A percentile compares a stretch with the other conserved stretches of the same genome.
These are phyloP conservation scores for Anguilla megastoma DNA, from an alignment of 2,797 vertebrate genomes.

Conservation along the genomic window DNA sequence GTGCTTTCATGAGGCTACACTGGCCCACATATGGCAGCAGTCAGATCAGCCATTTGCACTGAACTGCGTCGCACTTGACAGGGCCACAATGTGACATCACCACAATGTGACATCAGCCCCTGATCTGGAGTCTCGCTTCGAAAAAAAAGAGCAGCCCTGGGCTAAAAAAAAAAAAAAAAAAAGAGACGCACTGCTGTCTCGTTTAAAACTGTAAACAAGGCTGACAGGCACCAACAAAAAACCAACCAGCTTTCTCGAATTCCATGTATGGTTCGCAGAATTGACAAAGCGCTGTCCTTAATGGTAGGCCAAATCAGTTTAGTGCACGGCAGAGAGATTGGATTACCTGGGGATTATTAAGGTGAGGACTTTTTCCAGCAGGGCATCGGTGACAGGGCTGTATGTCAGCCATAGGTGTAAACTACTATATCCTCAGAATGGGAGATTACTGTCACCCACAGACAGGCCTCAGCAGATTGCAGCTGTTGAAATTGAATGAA, in stretches of 20 bases:
- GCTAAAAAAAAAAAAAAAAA: background rate
- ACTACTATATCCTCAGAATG: background rate
- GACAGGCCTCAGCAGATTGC: background rate
- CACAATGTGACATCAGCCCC: conserved; percentile 3
- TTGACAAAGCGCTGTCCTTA: background rate
- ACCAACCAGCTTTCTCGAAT: background rate
- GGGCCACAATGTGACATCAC: background rate
- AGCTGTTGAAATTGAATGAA: conserved; percentile 17
- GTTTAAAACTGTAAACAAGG: background rate
- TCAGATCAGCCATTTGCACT: background rate
- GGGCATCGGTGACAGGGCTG: background rate
- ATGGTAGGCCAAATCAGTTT: background rate
- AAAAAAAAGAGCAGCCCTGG: background rate
- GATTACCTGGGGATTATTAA: conserved; percentile 11
- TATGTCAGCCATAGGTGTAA: conserved; percentile 16
- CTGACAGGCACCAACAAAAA: background rate
- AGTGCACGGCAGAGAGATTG: background rate
- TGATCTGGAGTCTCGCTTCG: background rate
- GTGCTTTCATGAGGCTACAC: background rate
- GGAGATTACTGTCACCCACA: background rate
- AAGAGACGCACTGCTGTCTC: background rate
- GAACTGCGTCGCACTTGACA: background rate
- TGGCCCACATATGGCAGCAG: background rate
- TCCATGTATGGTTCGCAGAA: background rate
- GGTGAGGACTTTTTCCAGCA: background rate